Conservation (phyloP, 37 sponge, comb jelly and placozoan species). For the Mnemiopsis leidyi region DNA sequence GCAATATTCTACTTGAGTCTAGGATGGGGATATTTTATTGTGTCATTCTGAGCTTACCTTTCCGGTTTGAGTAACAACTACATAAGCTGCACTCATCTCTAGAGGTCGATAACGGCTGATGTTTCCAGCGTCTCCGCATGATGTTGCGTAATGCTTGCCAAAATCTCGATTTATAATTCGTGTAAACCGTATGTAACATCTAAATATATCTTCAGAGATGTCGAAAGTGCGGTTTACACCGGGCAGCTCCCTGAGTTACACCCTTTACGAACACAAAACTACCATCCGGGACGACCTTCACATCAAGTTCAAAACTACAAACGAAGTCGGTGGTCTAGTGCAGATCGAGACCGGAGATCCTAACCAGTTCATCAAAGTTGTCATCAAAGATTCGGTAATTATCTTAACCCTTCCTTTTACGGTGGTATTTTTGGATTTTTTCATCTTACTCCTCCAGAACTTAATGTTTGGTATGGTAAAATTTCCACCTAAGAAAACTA, state of each 20-base stretch:
- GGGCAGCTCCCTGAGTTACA: not conserved
- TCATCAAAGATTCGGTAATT: conserved; percentile 28
- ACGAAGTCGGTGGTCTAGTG: not conserved
- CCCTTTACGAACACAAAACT: conserved; percentile 43
- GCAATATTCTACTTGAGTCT: no score
- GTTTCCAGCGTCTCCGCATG: not conserved
- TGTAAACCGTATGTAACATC: not conserved
- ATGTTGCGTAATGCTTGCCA: not conserved
- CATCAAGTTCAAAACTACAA: conserved; percentile 18
- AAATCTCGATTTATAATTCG: not conserved
- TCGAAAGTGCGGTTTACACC: conserved; percentile 20
- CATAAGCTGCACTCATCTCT: no score
- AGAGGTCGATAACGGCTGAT: not conserved
- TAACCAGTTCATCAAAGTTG: conserved; percentile 53
- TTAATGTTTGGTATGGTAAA: no score
- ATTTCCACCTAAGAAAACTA: no score
- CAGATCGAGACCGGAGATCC: conserved; percentile 45
- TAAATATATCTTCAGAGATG: conserved; percentile 30
- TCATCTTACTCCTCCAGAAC: no score
- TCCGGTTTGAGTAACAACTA: no score
- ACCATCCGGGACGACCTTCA: conserved; percentile 27
- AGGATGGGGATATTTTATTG: no score
- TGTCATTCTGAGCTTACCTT: no score
- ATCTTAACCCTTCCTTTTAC: no score
- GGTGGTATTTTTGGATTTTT: no score